These are phyloP conservation scores for Gallinago nigripennis DNA, from an alignment of 2,797 vertebrate genomes.

Conservation along the genomic window DNA sequence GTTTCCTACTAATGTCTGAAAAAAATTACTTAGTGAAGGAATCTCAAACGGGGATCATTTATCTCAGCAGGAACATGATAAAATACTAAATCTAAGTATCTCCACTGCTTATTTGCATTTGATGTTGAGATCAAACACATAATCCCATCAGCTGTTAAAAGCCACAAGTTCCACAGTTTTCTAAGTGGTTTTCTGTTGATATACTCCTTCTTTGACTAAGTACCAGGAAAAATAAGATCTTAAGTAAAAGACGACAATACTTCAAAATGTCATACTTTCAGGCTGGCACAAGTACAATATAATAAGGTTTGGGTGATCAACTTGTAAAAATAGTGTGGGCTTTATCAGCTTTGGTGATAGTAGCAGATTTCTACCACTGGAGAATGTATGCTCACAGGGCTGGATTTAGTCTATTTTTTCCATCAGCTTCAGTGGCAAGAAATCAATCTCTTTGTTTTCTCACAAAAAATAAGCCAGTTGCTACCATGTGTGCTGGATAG, in stretches of 20 bases:
- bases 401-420: not conserved
- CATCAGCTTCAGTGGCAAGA: not conserved
- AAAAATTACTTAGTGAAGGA: not conserved
- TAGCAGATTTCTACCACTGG: not conserved
- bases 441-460: not conserved
- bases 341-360: not conserved
- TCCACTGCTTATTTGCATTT: not conserved
- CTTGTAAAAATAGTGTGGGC: not conserved
- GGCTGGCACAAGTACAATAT: not conserved
- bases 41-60: not conserved
- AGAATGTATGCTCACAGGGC: not conserved
- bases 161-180: not conserved
- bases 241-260: not conserved
- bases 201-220: not conserved
- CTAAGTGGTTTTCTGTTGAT: not conserved
- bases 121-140: not conserved
- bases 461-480: not conserved
- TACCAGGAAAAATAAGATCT: not conserved
- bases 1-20: not conserved
- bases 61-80: not conserved
- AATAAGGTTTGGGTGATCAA: not conserved
- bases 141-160: not conserved
- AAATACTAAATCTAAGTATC: not conserved
- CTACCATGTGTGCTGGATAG: rapidly evolving
- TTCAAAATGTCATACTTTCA: not conserved